These are phyloP conservation scores for Anhinga rufa DNA, from an alignment of 2,113 vertebrate species.

Conservation along the genomic window DNA sequence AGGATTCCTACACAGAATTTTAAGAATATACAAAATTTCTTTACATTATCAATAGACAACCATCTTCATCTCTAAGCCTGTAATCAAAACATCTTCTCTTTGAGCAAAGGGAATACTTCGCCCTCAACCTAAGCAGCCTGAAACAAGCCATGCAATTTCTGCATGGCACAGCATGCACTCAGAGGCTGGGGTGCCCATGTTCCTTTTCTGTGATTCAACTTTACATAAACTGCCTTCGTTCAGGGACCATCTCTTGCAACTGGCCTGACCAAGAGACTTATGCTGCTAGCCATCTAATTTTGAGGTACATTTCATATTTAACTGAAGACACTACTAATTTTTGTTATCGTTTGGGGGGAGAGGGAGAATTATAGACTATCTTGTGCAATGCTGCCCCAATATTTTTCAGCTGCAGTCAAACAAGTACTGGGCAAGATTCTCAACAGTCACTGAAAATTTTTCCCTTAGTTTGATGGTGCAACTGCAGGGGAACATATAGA, in stretches of 20 bases:
- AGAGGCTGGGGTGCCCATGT: not conserved
- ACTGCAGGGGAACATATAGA: not conserved
- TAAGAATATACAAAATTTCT: not conserved
- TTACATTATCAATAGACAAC: not conserved
- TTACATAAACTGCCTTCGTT: not conserved
- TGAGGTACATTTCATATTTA: not conserved
- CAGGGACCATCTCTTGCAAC: not conserved
- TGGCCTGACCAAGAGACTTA: not conserved
- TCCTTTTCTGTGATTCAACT: not conserved
- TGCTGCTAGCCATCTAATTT: not conserved
- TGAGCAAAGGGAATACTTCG: not conserved
- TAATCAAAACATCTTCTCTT: not conserved
- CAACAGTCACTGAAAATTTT: not conserved
- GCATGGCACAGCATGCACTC: fast-evolving
- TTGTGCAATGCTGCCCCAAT: not conserved
- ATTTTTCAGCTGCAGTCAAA: not conserved
- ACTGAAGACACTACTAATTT: not conserved
- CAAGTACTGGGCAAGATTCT: not conserved
- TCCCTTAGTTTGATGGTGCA: not conserved
- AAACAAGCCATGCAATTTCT: not conserved
- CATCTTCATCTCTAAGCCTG: not conserved
- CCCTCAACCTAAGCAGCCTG: not conserved
- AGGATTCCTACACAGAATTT: not conserved
- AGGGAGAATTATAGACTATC: not conserved
- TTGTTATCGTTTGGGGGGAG: not conserved